Percentiles rank a stretch among this genome's conserved stretches.
phyloP scores from a whole-genome alignment of 2,113 vertebrate genomes.

The Thunnus thynnus region DNA sequence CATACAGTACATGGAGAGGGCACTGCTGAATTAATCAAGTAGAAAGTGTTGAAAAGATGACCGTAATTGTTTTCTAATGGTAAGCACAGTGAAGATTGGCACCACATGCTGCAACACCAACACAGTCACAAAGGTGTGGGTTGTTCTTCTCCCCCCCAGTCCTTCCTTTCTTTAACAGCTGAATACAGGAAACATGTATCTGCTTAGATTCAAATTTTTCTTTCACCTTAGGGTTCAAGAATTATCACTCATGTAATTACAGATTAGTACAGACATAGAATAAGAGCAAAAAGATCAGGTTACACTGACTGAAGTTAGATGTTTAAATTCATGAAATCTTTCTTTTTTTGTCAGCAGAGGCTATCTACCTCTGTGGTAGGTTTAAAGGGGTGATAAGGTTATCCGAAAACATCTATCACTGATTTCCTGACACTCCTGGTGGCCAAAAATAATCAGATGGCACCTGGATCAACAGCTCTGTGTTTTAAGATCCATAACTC shows the following conservation, averaged over 20 bases:
- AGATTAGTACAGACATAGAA: constrained; percentile 45
- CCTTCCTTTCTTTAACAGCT: background rate
- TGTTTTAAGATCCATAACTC: constrained; percentile 73
- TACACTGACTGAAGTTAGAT: constrained; percentile 38
- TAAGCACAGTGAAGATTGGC: constrained; percentile 18
- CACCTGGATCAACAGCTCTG: constrained; percentile 84
- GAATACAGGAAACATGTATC: constrained; percentile 30
- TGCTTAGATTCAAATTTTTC: constrained; percentile 3
- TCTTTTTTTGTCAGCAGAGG: constrained; percentile 29
- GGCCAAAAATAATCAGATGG: constrained; percentile 83
- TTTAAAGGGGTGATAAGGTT: constrained; percentile 78
- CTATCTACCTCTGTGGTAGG: constrained; percentile 59
- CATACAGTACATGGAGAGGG: background rate
- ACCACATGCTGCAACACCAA: constrained; percentile 31
- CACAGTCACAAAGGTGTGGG: constrained; percentile 4
- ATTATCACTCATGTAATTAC: constrained; percentile 63
- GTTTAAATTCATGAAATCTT: constrained; percentile 49
- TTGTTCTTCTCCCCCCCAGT: background rate
- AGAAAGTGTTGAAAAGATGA: constrained; percentile 21
- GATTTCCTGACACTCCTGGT: constrained; percentile 75
- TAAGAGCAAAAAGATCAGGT: constrained; percentile 52
- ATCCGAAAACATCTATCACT: constrained; percentile 76
- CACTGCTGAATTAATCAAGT: constrained; percentile 36
- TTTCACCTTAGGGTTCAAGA: constrained; percentile 43
- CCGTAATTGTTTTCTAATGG: constrained; percentile 6